Conservation (phyloP, 2,888 invertebrate species). For the Trachelus stipa region DNA sequence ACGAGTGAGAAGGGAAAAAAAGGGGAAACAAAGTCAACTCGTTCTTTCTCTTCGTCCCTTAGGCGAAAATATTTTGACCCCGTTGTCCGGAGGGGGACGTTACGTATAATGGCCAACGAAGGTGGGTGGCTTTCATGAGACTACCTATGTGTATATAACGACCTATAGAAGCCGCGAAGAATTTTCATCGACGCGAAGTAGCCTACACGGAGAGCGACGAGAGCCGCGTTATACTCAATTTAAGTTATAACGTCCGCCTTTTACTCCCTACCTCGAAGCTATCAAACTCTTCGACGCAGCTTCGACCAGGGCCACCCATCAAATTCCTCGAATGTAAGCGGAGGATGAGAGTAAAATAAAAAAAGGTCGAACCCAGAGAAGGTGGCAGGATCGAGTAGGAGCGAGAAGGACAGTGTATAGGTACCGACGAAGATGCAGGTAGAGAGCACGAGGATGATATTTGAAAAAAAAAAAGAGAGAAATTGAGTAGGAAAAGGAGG, state of each 20-base stretch:
- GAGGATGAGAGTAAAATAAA: not conserved
- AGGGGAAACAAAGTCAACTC: not conserved
- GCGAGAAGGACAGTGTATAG: not conserved
- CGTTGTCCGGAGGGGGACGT: not conserved
- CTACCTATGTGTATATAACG: not conserved
- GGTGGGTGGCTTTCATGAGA: not conserved
- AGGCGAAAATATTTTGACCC: not conserved
- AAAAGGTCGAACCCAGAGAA: not conserved
- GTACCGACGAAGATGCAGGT: not conserved
- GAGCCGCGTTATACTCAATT: constrained; percentile 1
- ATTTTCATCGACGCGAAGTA: not conserved
- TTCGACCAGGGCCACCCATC: not conserved
- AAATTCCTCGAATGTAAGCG: not conserved
- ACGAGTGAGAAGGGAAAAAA: not conserved
- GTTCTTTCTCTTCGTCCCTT: not conserved
- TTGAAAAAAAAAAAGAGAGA: not conserved
- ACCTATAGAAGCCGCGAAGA: not conserved
- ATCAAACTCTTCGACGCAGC: not conserved
- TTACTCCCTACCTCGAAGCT: not conserved
- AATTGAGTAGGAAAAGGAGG: not conserved
- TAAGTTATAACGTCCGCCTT: not conserved
- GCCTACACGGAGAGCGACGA: not conserved
- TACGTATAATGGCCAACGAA: not conserved
- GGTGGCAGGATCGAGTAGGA: not conserved
- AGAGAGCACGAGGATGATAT: not conserved